Percentiles rank a stretch among this genome's conserved stretches.
These are phyloP conservation scores for Cliona cf. orientalis DNA, from an alignment of 37 sponge, comb jelly and placozoan genomes.

Conservation along the genomic window DNA sequence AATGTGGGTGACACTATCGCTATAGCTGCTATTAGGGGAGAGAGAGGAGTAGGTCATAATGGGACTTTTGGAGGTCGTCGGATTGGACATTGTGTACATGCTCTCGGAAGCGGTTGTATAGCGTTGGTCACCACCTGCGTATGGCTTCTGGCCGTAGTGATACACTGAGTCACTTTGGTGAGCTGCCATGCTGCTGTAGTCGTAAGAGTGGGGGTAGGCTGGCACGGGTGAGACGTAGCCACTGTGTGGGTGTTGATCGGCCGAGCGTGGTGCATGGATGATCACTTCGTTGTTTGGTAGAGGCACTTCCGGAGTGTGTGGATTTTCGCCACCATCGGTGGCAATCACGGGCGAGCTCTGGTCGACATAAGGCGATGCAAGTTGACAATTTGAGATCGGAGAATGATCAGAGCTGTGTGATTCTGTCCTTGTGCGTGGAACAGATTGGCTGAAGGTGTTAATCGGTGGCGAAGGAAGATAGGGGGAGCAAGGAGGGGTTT, in stretches of 20 bases:
- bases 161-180: too few relatives aligned
- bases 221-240: background rate
- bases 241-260: background rate
- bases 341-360: too few relatives aligned
- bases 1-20: background rate
- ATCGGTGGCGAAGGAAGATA: conserved; percentile 24
- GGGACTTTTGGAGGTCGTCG: background rate
- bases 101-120: background rate
- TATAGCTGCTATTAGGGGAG: background rate
- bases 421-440: conserved; percentile 25
- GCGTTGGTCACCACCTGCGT: background rate
- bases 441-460: conserved; percentile 15
- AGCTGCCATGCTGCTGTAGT: background rate
- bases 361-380: conserved; percentile 6
- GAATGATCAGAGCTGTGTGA: conserved; percentile 27
- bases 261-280: background rate
- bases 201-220: background rate
- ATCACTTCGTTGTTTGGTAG: background rate
- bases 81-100: background rate
- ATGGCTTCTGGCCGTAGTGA: background rate
- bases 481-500: conserved; percentile 64
- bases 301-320: background rate
- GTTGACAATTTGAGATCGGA: background rate
- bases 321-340: background rate
- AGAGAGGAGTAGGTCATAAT: background rate